Conservation (phyloP, 1,140 invertebrate species). For the Brachionus koreanus region DNA sequence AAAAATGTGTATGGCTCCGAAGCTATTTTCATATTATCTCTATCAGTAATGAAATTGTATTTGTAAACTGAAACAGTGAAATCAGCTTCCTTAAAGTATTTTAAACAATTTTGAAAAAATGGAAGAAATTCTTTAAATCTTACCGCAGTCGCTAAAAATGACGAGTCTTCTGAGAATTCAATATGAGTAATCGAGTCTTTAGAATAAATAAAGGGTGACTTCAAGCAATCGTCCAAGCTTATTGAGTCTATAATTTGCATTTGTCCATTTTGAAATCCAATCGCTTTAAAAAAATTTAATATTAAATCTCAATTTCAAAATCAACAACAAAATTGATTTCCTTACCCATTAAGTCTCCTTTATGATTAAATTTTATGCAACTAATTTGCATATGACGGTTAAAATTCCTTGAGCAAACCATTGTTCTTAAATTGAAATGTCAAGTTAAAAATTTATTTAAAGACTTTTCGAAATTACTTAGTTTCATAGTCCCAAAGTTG, state of each 20-base stretch:
- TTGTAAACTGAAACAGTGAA: constrained; percentile 53
- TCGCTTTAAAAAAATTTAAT: constrained; percentile 49
- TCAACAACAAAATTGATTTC: constrained; percentile 46
- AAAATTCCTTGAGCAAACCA: constrained; percentile 29
- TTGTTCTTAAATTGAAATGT: neutral
- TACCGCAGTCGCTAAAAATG: constrained; percentile 57
- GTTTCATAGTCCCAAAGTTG: constrained; percentile 57
- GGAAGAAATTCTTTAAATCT: constrained; percentile 20
- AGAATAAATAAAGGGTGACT: constrained; percentile 53
- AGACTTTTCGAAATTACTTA: constrained; percentile 49
- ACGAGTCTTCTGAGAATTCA: constrained; percentile 55
- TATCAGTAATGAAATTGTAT: constrained; percentile 46
- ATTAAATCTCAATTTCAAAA: neutral
- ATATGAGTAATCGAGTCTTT: constrained; percentile 56
- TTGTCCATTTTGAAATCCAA: constrained; percentile 57
- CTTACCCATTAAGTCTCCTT: constrained; percentile 50
- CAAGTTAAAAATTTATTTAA: neutral
- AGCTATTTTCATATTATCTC: constrained; percentile 45
- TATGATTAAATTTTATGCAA: constrained; percentile 50
- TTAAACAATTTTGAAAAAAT: neutral
- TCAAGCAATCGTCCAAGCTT: constrained; percentile 52
- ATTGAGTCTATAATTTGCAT: constrained; percentile 55
- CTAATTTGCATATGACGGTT: constrained; percentile 42
- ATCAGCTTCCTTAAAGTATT: constrained; percentile 53
- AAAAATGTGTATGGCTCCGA: constrained; percentile 49